Percentiles rank a stretch among this genome's conserved stretches.
These are phyloP conservation scores for Acrobasis suavella DNA, from an alignment of 2,888 invertebrate species.

Conservation along the genomic window DNA sequence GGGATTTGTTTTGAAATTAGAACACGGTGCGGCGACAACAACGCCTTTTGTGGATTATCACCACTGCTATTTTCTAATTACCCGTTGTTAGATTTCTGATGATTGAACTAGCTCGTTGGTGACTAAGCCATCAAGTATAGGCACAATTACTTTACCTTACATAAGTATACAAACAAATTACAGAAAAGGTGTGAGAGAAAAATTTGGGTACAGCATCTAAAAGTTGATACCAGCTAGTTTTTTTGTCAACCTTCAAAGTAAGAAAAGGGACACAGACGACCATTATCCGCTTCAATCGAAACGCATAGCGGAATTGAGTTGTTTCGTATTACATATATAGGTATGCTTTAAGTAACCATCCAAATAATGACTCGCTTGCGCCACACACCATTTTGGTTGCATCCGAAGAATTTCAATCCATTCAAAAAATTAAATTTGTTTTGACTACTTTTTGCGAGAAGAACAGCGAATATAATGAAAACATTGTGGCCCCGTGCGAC, in stretches of 20 bases:
- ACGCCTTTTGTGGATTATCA: constrained; percentile 74
- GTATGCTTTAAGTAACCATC: no score
- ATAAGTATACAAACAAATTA: background rate
- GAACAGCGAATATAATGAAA: constrained; percentile 49
- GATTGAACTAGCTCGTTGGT: constrained; percentile 22
- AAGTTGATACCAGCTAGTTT: no score
- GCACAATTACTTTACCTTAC: background rate
- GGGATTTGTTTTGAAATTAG: constrained; percentile 81
- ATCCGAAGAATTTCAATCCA: background rate
- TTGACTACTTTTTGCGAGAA: constrained; percentile 6
- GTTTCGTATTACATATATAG: no score
- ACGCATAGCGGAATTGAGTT: no score
- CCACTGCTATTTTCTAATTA: constrained; percentile 69
- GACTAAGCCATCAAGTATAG: constrained; percentile 5
- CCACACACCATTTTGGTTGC: no score
- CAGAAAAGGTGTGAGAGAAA: no score
- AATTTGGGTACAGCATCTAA: no score
- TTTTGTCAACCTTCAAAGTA: no score
- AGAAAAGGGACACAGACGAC: no score
- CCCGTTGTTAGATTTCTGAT: constrained; percentile 32
- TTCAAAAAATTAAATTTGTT: background rate
- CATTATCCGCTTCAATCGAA: no score
- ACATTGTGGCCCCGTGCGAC: constrained; percentile 57
- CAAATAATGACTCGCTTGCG: no score
- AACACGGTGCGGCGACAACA: constrained; percentile 68